These are phyloP conservation scores for Coccyzus lansbergi DNA, from an alignment of 2,797 vertebrate genomes.

Conservation along the genomic window DNA sequence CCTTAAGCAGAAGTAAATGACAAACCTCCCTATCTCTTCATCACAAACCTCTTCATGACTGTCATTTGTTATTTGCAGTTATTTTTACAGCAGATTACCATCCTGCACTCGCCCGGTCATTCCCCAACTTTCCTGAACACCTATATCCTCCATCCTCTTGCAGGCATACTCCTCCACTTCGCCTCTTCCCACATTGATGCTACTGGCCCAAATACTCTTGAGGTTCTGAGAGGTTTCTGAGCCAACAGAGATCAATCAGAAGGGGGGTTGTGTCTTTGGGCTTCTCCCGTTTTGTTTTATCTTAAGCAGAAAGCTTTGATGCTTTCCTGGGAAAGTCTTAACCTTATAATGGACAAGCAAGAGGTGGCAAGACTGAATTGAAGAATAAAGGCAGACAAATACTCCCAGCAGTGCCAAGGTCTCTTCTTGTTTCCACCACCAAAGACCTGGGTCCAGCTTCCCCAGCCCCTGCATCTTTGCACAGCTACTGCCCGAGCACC, in stretches of 20 bases:
- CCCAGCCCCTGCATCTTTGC: not conserved
- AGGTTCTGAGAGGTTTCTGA: not conserved
- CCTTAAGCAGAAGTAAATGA: constrained; percentile 20
- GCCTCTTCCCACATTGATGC: not conserved
- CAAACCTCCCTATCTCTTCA: not conserved
- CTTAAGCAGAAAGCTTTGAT: not conserved
- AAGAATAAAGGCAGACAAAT: not conserved
- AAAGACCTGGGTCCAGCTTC: fast-evolving
- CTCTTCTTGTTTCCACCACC: not conserved
- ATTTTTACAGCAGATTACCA: constrained; percentile 30
- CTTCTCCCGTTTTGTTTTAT: not conserved
- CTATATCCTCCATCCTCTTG: not conserved
- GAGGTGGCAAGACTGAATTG: not conserved
- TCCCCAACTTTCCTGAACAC: not conserved
- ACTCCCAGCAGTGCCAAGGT: not conserved
- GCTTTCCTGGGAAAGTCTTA: not conserved
- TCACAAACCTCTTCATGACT: constrained; percentile 27
- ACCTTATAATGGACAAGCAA: not conserved
- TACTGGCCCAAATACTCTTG: not conserved
- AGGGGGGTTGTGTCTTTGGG: not conserved
- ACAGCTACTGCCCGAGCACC: not conserved
- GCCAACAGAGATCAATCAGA: not conserved
- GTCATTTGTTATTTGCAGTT: constrained; percentile 26
- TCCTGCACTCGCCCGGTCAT: not conserved
- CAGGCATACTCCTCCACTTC: not conserved